These are phyloP conservation scores for Cabera pusaria DNA, from an alignment of 2,888 invertebrate species.

Conservation along the genomic window DNA sequence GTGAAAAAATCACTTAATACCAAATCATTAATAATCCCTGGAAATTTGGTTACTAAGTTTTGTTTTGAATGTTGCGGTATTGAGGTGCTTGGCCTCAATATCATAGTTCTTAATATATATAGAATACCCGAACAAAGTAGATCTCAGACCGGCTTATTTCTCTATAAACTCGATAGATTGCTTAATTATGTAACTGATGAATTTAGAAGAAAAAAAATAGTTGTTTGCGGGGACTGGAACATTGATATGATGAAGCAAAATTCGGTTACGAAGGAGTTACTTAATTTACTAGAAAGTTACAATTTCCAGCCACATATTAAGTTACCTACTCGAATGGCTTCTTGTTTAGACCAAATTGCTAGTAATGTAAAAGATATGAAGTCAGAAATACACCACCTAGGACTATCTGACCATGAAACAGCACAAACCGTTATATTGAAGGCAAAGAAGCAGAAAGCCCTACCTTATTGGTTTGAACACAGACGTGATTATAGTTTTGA, in stretches of 20 bases:
- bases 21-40: background rate
- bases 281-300: background rate
- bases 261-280: background rate
- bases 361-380: conserved; percentile 2
- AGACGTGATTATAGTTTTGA: too few relatives aligned
- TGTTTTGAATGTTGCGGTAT: conserved; percentile 1
- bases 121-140: background rate
- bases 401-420: conserved; percentile 7
- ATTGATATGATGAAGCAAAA: conserved; percentile 2
- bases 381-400: background rate
- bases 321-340: too few relatives aligned
- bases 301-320: conserved; percentile 2
- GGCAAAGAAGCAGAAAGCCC: too few relatives aligned
- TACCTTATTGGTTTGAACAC: too few relatives aligned
- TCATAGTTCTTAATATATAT: background rate
- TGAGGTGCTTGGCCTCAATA: background rate
- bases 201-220: conserved; percentile 3
- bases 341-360: too few relatives aligned
- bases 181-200: conserved; percentile 3
- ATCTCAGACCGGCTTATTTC: background rate
- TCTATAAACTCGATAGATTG: conserved; percentile 3
- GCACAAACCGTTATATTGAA: too few relatives aligned
- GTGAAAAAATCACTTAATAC: background rate
- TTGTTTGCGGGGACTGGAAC: conserved; percentile 4
- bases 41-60: background rate